phyloP scores from a whole-genome alignment of 2,888 invertebrate species.

The Idaea aversata region DNA sequence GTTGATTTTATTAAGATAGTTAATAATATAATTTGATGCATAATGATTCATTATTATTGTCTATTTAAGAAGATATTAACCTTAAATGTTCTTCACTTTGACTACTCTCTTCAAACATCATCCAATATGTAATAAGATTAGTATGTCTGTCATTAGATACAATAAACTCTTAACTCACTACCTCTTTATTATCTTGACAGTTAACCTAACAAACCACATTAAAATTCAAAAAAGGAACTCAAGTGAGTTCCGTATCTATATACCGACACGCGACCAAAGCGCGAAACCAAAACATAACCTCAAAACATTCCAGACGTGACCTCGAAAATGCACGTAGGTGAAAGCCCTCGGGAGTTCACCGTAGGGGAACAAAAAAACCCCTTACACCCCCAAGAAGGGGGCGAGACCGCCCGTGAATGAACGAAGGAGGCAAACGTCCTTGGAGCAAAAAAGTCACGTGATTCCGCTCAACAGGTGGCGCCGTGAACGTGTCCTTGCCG shows the following conservation, averaged over 20 bases:
- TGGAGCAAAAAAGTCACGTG: slow-evolving; percentile 80
- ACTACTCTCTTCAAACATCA: too few species aligned
- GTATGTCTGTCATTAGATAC: too few species aligned
- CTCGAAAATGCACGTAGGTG: slow-evolving; percentile 80
- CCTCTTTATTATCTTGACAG: background rate
- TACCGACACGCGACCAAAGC: slow-evolving; percentile 21
- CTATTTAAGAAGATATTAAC: background rate
- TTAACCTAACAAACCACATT: background rate
- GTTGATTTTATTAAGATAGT: too few species aligned
- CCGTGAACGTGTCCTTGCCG: slow-evolving; percentile 74
- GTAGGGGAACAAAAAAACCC: slow-evolving; percentile 78
- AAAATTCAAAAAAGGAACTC: slow-evolving; percentile 9
- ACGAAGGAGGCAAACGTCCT: slow-evolving; percentile 78
- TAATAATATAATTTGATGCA: background rate
- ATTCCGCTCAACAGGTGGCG: slow-evolving; percentile 77
- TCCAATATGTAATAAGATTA: too few species aligned
- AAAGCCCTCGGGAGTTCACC: slow-evolving; percentile 76
- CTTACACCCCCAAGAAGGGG: slow-evolving; percentile 73
- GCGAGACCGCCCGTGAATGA: slow-evolving; percentile 76
- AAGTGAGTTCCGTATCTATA: slow-evolving; percentile 6
- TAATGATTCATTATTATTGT: background rate
- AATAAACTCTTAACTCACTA: background rate
- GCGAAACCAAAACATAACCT: slow-evolving; percentile 67
- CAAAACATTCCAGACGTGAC: slow-evolving; percentile 75
- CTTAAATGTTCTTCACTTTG: too few species aligned